phyloP scores from a whole-genome alignment of 2,113 vertebrate species.

The Perognathus longimembris region DNA sequence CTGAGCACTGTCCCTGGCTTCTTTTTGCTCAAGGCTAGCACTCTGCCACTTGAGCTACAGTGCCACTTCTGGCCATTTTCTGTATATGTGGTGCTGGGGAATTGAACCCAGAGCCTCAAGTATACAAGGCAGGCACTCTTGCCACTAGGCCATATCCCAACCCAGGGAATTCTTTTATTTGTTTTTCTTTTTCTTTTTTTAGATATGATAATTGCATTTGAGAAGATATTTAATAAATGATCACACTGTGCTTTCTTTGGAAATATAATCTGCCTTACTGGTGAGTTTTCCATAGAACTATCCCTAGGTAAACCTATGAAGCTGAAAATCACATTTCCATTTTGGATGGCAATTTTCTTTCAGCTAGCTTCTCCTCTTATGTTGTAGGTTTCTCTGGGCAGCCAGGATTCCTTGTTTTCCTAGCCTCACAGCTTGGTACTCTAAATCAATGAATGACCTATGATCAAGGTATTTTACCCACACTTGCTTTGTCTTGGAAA shows the following conservation, averaged over 20 bases:
- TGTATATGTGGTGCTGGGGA: too few relatives aligned
- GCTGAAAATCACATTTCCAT: constrained; percentile 51
- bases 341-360: constrained; percentile 55
- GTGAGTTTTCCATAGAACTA: constrained; percentile 46
- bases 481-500: constrained; percentile 1
- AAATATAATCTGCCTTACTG: constrained; percentile 48
- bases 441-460: not conserved
- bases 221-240: constrained; percentile 12
- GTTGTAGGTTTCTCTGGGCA: not conserved
- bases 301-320: constrained; percentile 57
- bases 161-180: not conserved
- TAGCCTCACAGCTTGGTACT: not conserved
- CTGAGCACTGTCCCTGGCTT: too few relatives aligned
- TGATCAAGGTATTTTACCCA: not conserved
- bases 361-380: constrained; percentile 40
- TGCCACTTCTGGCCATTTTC: too few relatives aligned
- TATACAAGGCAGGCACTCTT: too few relatives aligned
- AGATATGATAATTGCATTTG: not conserved
- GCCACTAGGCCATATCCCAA: too few relatives aligned
- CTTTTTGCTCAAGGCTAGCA: too few relatives aligned
- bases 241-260: not conserved
- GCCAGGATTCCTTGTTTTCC: not conserved
- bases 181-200: not conserved
- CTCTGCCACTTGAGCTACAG: too few relatives aligned
- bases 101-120: too few relatives aligned